Percentiles rank a stretch among this genome's conserved stretches.
These are phyloP conservation scores for Epinotia brunnichana DNA, from an alignment of 2,888 invertebrate genomes.

Conservation along the genomic window DNA sequence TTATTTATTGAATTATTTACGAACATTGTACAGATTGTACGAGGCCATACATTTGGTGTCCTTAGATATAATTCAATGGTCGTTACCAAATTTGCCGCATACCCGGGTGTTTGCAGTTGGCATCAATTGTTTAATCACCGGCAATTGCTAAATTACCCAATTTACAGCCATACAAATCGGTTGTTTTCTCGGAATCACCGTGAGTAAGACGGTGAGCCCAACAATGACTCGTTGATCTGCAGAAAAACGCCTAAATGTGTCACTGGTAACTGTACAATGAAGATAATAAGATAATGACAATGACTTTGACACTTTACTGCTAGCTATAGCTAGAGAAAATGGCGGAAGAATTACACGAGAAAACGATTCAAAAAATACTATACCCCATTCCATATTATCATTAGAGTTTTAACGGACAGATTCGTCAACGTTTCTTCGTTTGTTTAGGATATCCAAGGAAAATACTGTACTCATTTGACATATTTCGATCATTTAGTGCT, in stretches of 20 bases:
- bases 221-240: conserved; percentile 48
- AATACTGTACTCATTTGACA: too few species aligned
- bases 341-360: conserved; percentile 15
- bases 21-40: not conserved
- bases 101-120: conserved; percentile 51
- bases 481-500: too few species aligned
- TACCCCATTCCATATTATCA: too few species aligned
- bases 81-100: conserved; percentile 47
- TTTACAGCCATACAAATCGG: conserved; percentile 53
- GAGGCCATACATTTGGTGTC: not conserved
- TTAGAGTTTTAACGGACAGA: too few species aligned
- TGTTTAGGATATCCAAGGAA: too few species aligned
- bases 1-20: not conserved
- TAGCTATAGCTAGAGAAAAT: conserved; percentile 20
- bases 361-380: not conserved
- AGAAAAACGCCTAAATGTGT: conserved; percentile 49
- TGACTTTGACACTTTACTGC: conserved; percentile 3
- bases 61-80: conserved; percentile 44
- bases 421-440: too few species aligned
- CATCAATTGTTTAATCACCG: conserved; percentile 69
- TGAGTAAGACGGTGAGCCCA: conserved; percentile 51
- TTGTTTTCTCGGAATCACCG: conserved; percentile 58
- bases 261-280: conserved; percentile 50
- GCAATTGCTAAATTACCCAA: conserved; percentile 62
- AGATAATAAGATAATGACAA: conserved; percentile 48